These are phyloP conservation scores for Micrastur ruficollis DNA, from an alignment of 2,797 vertebrate genomes.

Conservation along the genomic window DNA sequence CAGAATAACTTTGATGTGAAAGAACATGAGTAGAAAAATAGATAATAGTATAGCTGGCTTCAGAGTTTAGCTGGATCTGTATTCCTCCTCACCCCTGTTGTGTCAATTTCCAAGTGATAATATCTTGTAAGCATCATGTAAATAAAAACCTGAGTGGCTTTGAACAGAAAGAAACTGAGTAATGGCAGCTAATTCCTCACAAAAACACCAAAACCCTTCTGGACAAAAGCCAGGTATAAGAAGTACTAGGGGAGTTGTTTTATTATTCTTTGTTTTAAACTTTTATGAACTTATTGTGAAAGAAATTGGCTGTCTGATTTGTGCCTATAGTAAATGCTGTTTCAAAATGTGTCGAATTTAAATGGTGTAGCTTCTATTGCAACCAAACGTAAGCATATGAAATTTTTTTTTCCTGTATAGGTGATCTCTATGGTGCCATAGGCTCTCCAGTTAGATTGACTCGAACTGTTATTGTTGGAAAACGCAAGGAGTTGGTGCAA, in stretches of 20 bases:
- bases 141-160: background rate
- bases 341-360: background rate
- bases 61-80: background rate
- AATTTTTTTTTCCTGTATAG: conserved; percentile 52
- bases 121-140: background rate
- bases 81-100: background rate
- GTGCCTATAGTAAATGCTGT: background rate
- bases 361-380: background rate
- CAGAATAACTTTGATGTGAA: background rate
- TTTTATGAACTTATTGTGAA: background rate
- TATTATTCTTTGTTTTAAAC: background rate
- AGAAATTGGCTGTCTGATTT: background rate
- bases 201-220: background rate
- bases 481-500: conserved; percentile 83
- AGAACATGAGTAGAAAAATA: background rate
- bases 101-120: background rate
- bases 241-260: background rate
- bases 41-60: background rate
- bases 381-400: background rate
- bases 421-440: conserved; percentile 85
- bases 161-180: background rate
- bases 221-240: background rate
- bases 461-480: conserved; percentile 84
- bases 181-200: background rate
- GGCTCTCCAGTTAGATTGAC: conserved; percentile 84